Conservation (phyloP, 1,140 invertebrate species). For the Drosophila simulans region DNA sequence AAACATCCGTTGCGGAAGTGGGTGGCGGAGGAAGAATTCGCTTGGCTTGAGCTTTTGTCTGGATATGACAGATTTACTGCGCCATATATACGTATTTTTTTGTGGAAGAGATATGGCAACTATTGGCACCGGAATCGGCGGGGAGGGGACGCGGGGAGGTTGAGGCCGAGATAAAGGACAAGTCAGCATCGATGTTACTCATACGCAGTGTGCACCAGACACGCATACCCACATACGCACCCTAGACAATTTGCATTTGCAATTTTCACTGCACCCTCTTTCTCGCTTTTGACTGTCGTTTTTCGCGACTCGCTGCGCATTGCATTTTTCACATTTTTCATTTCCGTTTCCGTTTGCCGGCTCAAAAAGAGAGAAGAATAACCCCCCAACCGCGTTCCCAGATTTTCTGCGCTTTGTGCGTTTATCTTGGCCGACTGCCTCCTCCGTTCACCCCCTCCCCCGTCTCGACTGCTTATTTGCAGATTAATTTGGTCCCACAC, state of each 20-base stretch:
- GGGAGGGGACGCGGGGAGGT: conserved; percentile 29
- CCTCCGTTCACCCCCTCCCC: conserved; percentile 7
- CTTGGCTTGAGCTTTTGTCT: conserved; percentile 61
- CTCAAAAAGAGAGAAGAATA: conserved; percentile 34
- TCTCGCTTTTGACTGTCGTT: conserved; percentile 18
- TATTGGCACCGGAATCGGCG: conserved; percentile 62
- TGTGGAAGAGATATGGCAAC: conserved; percentile 70
- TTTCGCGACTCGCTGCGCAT: conserved; percentile 48
- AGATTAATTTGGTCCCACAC: conserved; percentile 86
- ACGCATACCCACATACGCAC: conserved; percentile 12
- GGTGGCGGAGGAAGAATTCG: neutral
- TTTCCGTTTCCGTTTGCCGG: conserved; percentile 71
- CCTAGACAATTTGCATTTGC: conserved; percentile 70
- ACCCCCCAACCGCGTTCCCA: neutral
- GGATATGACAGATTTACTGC: conserved; percentile 75
- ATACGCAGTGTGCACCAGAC: conserved; percentile 55
- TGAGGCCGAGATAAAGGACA: conserved; percentile 36
- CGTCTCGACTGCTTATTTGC: conserved; percentile 62
- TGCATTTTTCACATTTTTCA: conserved; percentile 78
- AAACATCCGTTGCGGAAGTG: conserved; percentile 6
- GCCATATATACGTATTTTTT: conserved; percentile 63
- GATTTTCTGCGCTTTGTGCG: conserved; percentile 51
- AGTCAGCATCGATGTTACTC: conserved; percentile 53
- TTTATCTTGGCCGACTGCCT: conserved; percentile 49
- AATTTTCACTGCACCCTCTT: conserved; percentile 36